phyloP scores from a whole-genome alignment of 2,113 vertebrate species.

The Stegastes partitus region DNA sequence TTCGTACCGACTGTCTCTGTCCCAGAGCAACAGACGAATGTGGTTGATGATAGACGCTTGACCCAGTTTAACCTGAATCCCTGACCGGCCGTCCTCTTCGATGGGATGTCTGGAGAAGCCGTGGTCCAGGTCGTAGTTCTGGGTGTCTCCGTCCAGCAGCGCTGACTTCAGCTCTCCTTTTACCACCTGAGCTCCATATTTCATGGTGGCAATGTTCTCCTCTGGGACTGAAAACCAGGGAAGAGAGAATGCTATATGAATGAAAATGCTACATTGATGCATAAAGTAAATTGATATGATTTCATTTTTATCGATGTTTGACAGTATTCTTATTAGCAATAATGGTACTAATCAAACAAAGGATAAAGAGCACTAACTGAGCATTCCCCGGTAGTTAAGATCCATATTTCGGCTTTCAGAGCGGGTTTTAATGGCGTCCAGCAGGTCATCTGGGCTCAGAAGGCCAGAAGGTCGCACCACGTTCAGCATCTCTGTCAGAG shows the following conservation, averaged over 20 bases:
- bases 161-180: constrained; percentile 98
- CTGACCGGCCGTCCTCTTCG: constrained; percentile 94
- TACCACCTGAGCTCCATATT: constrained; percentile 96
- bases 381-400: constrained; percentile 98
- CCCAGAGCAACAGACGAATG: constrained; percentile 95
- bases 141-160: constrained; percentile 96
- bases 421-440: constrained; percentile 97
- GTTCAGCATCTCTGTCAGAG: constrained; percentile 95
- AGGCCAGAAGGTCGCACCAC: constrained; percentile 94
- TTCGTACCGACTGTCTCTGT: constrained; percentile 93
- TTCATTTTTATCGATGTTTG: no score
- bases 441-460: constrained; percentile 94
- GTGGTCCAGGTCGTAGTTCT: constrained; percentile 98
- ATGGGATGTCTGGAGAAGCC: constrained; percentile 98
- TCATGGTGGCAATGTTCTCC: constrained; percentile 99
- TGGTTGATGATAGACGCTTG: constrained; percentile 97
- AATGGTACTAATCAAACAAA: neutral
- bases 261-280: neutral
- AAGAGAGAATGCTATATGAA: neutral
- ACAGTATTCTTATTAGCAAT: no score
- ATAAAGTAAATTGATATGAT: neutral
- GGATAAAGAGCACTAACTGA: constrained; percentile 86
- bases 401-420: constrained; percentile 99
- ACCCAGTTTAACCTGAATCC: constrained; percentile 95
- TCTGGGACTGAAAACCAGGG: constrained; percentile 88